Evolutionary conservation across 1,140 invertebrate genomes (phyloP).

Genomic region (Antheraea pernyi): DNA sequence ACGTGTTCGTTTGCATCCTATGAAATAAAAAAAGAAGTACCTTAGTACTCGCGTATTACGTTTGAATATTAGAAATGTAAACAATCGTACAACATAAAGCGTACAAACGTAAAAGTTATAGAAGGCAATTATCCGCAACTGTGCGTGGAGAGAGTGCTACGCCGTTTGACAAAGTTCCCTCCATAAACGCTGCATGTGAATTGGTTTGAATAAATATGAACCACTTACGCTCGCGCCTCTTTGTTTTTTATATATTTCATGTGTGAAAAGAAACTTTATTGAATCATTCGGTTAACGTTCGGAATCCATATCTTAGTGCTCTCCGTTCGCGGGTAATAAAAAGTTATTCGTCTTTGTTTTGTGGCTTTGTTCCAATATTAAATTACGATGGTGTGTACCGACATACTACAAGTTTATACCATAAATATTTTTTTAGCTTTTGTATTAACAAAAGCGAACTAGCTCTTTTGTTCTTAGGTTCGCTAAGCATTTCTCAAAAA

Average conservation of each 20-base stretch:
- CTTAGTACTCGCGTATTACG: no score
- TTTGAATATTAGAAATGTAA: no score
- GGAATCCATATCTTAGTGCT: neutral
- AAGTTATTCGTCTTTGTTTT: neutral
- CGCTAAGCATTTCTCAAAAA: no score
- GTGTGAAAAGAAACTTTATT: neutral
- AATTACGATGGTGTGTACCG: no score
- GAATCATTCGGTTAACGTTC: neutral
- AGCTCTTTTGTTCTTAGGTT: no score
- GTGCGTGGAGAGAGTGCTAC: conserved; percentile 15
- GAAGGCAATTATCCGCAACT: conserved; percentile 24
- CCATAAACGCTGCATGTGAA: conserved; percentile 42
- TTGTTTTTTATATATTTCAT: neutral
- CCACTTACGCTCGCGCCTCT: neutral
- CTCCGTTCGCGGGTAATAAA: neutral
- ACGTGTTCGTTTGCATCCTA: no score
- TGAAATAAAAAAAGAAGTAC: no score
- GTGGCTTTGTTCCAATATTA: neutral
- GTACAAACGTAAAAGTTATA: conserved; percentile 6
- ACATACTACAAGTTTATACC: no score
- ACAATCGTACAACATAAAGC: neutral
- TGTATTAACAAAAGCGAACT: no score
- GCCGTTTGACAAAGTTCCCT: conserved; percentile 26
- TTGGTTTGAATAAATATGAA: conserved; percentile 38
- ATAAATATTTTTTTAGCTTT: no score